Conservation (phyloP, 2,888 invertebrate genomes). For the Callyntrura sp. region DNA sequence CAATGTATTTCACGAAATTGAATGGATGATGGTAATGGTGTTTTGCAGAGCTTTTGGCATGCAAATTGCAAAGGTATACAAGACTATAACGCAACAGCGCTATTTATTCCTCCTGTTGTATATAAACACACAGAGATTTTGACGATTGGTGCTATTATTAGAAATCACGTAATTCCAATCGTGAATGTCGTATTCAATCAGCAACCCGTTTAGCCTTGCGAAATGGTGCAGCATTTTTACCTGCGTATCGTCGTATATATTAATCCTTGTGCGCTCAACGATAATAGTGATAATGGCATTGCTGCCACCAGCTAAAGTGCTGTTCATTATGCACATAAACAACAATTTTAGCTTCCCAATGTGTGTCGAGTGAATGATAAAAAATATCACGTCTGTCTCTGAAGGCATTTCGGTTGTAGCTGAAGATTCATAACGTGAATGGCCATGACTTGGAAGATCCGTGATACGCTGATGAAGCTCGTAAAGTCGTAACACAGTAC, state of each 20-base stretch:
- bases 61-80: no score
- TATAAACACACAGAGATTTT: background rate
- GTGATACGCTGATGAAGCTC: background rate
- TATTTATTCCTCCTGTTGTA: no score
- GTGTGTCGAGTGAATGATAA: background rate
- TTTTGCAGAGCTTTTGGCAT: no score
- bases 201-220: background rate
- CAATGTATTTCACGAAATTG: no score
- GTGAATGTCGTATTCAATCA: slow-evolving; percentile 26
- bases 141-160: slow-evolving; percentile 60
- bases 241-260: background rate
- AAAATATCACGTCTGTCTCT: background rate
- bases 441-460: background rate
- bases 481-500: background rate
- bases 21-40: no score
- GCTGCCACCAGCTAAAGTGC: background rate
- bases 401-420: background rate
- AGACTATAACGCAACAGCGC: no score
- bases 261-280: background rate
- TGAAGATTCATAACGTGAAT: background rate
- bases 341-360: background rate
- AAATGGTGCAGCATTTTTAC: background rate
- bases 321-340: slow-evolving; percentile 2
- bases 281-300: background rate
- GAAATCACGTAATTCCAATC: slow-evolving; percentile 72